Base-by-base conservation (phyloP, 2,797 vertebrate species). In the Toxotes lorentzi region DNA sequence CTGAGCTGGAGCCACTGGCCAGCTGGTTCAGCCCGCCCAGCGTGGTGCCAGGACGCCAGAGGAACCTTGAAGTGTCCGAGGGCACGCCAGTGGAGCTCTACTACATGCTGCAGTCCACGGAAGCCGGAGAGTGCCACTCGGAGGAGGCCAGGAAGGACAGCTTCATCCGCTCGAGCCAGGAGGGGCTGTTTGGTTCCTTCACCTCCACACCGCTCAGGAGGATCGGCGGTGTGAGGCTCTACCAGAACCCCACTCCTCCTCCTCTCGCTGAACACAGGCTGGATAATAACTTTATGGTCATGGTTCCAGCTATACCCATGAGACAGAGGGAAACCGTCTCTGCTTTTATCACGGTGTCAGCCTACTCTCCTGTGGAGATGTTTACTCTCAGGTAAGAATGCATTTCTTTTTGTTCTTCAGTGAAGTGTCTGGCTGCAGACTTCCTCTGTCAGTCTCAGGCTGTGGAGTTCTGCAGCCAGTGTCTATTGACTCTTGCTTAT, bases 331-430 rank as follows among this genome's bases (percentile, higher is more conserved):
- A 98, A 45, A 95, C 97, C 0, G 90, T 98, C 64, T 98, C 95
- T 0, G 95, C 96, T 24, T 96, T 94, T 3, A 94, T 99, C 88
- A 95, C 95, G 0, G 75, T 96, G 11, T 90, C 96, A 14, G 95
- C 95, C 76, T 96, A 95, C 64, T 96, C 97, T 58, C 96, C 96
- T 0, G 95, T 97, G 92, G 97, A 98, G 76, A 95, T 96, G 87
- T 99, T 99, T 91, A 94, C 96, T 7, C 94, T 99, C 81, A 98
- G 98, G 98, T 99, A 95, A 69, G 82, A 76, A 57, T 12, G 7
- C n/a, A 8, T 77, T 75, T 67, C n/a, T 63, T 61, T 75, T 73
- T 81, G 16, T 58, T 57, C 56, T 62, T 64, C 47, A 50, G 12
- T 62, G 56, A 65, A 74, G 32, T 58, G 57, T 63, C 45, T 34